Evolutionary conservation across 2,797 vertebrate genomes (phyloP).

Genomic region (Gouania willdenowi): DNA sequence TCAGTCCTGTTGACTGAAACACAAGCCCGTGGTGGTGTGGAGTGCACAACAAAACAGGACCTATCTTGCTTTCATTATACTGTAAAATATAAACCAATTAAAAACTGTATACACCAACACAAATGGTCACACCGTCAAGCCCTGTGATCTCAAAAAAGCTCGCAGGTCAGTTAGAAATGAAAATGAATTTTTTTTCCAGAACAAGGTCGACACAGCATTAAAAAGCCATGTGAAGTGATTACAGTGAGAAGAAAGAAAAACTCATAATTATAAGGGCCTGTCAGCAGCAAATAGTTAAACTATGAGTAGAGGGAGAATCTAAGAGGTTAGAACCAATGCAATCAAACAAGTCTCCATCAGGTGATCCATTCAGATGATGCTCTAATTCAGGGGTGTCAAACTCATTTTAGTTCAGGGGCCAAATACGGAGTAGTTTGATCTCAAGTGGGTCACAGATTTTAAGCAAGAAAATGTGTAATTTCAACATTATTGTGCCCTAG

Average conservation of each 20-base stretch:
- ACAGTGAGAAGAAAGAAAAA: conserved; percentile 15
- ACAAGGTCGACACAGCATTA: conserved; percentile 6
- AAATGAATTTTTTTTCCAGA: conserved; percentile 27
- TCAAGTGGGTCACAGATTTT: no score
- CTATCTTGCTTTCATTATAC: conserved; percentile 34
- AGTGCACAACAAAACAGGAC: conserved; percentile 21
- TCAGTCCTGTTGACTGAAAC: conserved; percentile 5
- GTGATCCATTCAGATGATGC: neutral
- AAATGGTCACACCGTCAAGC: conserved; percentile 42
- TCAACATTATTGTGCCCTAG: no score
- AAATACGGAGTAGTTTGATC: no score
- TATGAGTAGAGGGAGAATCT: conserved; percentile 3
- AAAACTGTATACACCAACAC: conserved; percentile 19
- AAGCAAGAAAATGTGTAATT: no score
- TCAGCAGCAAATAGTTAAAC: conserved; percentile 23
- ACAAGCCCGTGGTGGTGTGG: conserved; percentile 8
- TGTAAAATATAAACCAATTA: conserved; percentile 36
- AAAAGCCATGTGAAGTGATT: conserved; percentile 13
- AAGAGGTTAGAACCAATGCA: conserved; percentile 9
- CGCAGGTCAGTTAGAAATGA: conserved; percentile 26
- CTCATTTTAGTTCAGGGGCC: no score
- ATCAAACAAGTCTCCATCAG: conserved; percentile 23
- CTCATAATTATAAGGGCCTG: conserved; percentile 46
- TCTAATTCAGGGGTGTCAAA: no score
- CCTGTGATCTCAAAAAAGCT: conserved; percentile 31